Evolutionary conservation across 23 tunicate genomes (phyloP).

Genomic region (Clavelina lepadiformis): DNA sequence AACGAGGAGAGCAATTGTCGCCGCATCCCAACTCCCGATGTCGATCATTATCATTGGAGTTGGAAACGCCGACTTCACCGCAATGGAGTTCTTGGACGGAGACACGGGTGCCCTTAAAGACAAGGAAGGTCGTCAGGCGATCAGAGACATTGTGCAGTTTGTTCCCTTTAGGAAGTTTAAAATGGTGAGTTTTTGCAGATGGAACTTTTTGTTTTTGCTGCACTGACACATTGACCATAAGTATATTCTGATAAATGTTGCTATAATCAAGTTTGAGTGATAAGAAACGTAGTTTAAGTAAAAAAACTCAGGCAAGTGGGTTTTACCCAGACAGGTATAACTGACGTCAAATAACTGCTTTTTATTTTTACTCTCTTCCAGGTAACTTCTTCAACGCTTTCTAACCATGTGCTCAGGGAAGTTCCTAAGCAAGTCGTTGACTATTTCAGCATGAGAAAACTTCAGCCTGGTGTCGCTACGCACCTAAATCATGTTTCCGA

Average conservation of each 20-base stretch:
- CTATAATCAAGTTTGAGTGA: no score
- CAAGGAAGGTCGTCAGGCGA: constrained; percentile 26
- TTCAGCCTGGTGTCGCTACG: constrained; percentile 10
- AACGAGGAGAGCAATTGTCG: constrained; percentile 54
- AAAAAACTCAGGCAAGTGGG: no score
- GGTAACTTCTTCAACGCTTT: constrained; percentile 9
- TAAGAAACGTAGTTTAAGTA: no score
- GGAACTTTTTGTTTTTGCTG: no score
- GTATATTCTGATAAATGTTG: no score
- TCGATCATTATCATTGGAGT: constrained; percentile 72
- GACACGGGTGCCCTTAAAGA: constrained; percentile 41
- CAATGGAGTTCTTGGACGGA: constrained; percentile 77
- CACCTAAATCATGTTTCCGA: no score
- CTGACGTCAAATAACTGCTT: no score
- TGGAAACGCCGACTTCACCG: constrained; percentile 74
- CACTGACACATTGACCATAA: no score
- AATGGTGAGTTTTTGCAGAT: constrained; percentile 40
- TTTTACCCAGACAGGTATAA: no score
- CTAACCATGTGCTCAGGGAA: constrained; percentile 35
- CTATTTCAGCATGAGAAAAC: constrained; percentile 12
- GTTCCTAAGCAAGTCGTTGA: constrained; percentile 46
- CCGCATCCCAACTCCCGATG: constrained; percentile 68
- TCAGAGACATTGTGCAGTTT: constrained; percentile 69
- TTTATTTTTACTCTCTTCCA: background rate
- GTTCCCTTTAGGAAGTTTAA: constrained; percentile 70